Evolutionary conservation across 2,797 vertebrate genomes (phyloP).

Genomic region (Rhabdophis nuchalis): DNA sequence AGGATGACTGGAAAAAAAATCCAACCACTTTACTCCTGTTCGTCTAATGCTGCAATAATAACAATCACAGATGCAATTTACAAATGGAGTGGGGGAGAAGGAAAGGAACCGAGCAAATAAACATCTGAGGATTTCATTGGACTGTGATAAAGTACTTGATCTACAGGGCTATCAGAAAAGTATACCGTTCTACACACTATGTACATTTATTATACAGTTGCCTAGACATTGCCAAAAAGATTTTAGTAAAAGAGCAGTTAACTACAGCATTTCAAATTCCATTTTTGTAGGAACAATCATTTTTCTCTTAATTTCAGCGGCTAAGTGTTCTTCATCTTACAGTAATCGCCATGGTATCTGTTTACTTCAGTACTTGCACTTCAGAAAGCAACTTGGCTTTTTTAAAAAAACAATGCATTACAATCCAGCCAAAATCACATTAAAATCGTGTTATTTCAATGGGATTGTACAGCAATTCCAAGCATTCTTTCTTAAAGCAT

Average conservation of each 20-base stretch:
- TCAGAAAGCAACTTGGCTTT: background rate
- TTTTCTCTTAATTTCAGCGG: slow-evolving; percentile 11
- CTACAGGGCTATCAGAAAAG: slow-evolving; percentile 52
- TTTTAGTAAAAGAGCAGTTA: slow-evolving; percentile 52
- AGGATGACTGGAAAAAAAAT: background rate
- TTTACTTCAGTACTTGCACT: background rate
- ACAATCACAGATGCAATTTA: background rate
- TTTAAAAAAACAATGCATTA: background rate
- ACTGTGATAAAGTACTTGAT: slow-evolving; percentile 27
- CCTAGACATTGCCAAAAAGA: slow-evolving; percentile 66
- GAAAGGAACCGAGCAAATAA: background rate
- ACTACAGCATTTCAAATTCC: slow-evolving; percentile 44
- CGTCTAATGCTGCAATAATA: background rate
- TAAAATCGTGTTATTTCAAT: background rate
- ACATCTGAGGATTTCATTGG: background rate
- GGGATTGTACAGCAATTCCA: background rate
- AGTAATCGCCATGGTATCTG: background rate
- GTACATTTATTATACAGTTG: slow-evolving; percentile 34
- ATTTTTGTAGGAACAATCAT: slow-evolving; percentile 30
- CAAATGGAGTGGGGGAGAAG: slow-evolving; percentile 26
- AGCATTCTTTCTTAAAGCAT: background rate
- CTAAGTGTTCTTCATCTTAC: background rate
- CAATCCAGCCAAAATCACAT: background rate
- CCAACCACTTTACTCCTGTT: background rate
- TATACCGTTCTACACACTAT: slow-evolving; percentile 36